These are phyloP conservation scores for Rhaphigaster nebulosa DNA, from an alignment of 2,888 invertebrate genomes.

Conservation along the genomic window DNA sequence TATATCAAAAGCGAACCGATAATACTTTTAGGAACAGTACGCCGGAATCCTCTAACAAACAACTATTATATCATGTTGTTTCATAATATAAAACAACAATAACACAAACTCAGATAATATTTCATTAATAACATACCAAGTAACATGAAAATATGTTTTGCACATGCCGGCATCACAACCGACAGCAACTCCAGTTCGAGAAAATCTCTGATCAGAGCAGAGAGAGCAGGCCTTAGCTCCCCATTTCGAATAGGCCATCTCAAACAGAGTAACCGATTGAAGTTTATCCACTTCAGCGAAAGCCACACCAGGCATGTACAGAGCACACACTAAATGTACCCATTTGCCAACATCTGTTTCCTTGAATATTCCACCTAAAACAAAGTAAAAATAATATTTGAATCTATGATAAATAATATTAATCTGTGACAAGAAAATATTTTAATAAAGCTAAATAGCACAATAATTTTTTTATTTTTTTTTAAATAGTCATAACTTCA, in stretches of 20 bases:
- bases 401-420: not conserved
- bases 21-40: too few relatives aligned
- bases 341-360: constrained; percentile 98
- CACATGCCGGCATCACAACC: constrained; percentile 99
- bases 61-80: too few relatives aligned
- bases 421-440: not conserved
- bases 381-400: constrained; percentile 21
- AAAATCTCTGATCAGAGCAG: constrained; percentile 88
- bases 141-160: constrained; percentile 96
- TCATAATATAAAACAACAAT: not conserved
- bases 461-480: not conserved
- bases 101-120: not conserved
- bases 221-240: constrained; percentile 92
- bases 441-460: not conserved
- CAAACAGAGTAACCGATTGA: constrained; percentile 93
- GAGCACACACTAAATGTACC: constrained; percentile 97
- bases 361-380: constrained; percentile 87
- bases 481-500: not conserved
- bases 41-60: too few relatives aligned
- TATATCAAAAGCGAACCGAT: too few relatives aligned
- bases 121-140: constrained; percentile 77
- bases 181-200: constrained; percentile 94
- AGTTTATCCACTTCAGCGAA: constrained; percentile 95
- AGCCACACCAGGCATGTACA: constrained; percentile 97
- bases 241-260: constrained; percentile 98